Evolutionary conservation across 2,888 invertebrate genomes (phyloP), one percentile per base, ranked within the genome.

Genomic region (Furcula furcula): DNA sequence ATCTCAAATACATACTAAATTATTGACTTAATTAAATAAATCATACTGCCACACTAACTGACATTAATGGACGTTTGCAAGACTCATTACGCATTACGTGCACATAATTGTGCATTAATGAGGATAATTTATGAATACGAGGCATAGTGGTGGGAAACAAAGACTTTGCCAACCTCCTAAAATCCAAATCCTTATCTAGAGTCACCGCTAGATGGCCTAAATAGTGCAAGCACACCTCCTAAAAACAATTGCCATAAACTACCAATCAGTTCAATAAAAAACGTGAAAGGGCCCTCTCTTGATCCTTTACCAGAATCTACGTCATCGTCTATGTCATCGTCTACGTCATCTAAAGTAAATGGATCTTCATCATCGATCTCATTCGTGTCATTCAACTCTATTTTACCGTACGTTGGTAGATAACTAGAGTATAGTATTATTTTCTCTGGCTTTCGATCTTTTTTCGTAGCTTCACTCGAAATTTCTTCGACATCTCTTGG

Each of bases 371-470:
- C 18, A 4, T 28, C 28, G 3, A 27, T 15, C 9, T 11, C 27
- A 11, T 28, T 18, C 28, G 16, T 16, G 4, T 28, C 18, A 28
- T 28, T 28, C 18, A 28, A 28, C 11, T 28, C 28, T 28, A 5
- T 5, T n/a, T 25, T 23, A 11, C 40, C 36, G 29, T 48, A 41
- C 0, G 45, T 29, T 1, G 81, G 79, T 27, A 81, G 47, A 33
- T 82, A 80, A 18, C 62, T 79, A 0, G 78, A 74, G 28, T 66
- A 83, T 0, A 84, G 40, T 0, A 66, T 72, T 2, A 86, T 52
- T 38, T 87, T 88, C 36, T 88, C 88, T 0, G 88, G 88, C 60
- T 84, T 87, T 20, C 65, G 76, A 0, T 70, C 72, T 44, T 72
- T 81, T 12, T 55, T 69, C 0, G 68, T 11, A 0, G 64, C 71